These are phyloP conservation scores for Aphelinus atriplicis DNA, from an alignment of 1,140 invertebrate genomes.

Conservation along the genomic window DNA sequence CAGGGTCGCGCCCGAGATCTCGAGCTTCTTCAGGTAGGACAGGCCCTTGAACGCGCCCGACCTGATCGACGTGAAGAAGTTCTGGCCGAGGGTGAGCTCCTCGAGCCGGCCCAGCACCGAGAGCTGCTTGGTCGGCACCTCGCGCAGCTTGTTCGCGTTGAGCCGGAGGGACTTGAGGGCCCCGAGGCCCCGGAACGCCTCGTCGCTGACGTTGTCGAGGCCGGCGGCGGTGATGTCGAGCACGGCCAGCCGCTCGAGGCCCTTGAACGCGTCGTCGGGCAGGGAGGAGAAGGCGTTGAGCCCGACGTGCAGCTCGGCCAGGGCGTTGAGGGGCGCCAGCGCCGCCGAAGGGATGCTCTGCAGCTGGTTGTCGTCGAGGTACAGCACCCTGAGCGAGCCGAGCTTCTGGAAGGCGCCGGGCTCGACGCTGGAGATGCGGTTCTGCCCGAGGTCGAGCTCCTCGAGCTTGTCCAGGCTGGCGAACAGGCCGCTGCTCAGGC, in stretches of 20 bases:
- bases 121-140: slow-evolving; percentile 80
- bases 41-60: slow-evolving; percentile 80
- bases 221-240: slow-evolving; percentile 84
- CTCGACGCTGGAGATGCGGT: slow-evolving; percentile 84
- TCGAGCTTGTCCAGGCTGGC: slow-evolving; percentile 78
- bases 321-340: slow-evolving; percentile 75
- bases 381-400: slow-evolving; percentile 77
- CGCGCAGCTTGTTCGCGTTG: slow-evolving; percentile 78
- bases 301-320: slow-evolving; percentile 85
- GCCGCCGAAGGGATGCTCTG: slow-evolving; percentile 78
- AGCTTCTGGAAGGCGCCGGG: slow-evolving; percentile 82
- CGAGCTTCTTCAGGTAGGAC: slow-evolving; percentile 77
- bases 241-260: slow-evolving; percentile 77
- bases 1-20: slow-evolving; percentile 79
- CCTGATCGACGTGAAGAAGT: slow-evolving; percentile 76
- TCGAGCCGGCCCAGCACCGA: slow-evolving; percentile 78
- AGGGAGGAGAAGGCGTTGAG: slow-evolving; percentile 82
- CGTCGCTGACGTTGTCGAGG: slow-evolving; percentile 77
- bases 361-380: slow-evolving; percentile 87
- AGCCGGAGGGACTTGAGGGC: slow-evolving; percentile 79
- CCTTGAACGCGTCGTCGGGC: slow-evolving; percentile 78
- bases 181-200: slow-evolving; percentile 79
- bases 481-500: slow-evolving; percentile 80
- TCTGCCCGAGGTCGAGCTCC: slow-evolving; percentile 87
- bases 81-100: slow-evolving; percentile 83